phyloP scores from a whole-genome alignment of 2,888 invertebrate genomes.

The Cynaeus angustus region DNA sequence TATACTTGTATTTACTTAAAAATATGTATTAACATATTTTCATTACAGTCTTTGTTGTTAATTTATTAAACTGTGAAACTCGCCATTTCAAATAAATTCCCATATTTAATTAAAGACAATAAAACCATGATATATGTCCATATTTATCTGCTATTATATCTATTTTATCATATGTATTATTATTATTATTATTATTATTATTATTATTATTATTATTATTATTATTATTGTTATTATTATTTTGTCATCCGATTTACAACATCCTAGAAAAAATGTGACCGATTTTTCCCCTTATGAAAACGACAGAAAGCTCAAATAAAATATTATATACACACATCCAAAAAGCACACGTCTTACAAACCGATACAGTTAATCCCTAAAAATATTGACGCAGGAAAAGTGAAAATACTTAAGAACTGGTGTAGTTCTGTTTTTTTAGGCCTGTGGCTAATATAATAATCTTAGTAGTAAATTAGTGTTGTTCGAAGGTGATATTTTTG shows the following conservation, averaged over 20 bases:
- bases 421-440: background rate
- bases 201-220: background rate
- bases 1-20: too few species aligned
- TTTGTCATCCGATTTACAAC: background rate
- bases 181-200: background rate
- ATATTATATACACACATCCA: slow-evolving; percentile 13
- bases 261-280: background rate
- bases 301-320: slow-evolving; percentile 5
- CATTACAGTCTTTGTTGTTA: too few species aligned
- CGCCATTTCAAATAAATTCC: background rate
- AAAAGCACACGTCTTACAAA: background rate
- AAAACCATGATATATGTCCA: background rate
- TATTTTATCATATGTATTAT: background rate
- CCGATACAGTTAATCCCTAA: slow-evolving; percentile 3
- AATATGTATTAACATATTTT: too few species aligned
- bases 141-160: background rate
- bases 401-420: background rate
- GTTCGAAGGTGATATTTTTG: background rate
- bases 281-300: too few species aligned
- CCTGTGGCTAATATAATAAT: background rate
- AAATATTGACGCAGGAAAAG: background rate
- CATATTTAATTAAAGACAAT: background rate
- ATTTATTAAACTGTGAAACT: too few species aligned
- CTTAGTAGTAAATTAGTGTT: too few species aligned
- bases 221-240: background rate